These are phyloP conservation scores for Acrossocheilus fasciatus DNA, from an alignment of 2,797 vertebrate species.

Conservation along the genomic window DNA sequence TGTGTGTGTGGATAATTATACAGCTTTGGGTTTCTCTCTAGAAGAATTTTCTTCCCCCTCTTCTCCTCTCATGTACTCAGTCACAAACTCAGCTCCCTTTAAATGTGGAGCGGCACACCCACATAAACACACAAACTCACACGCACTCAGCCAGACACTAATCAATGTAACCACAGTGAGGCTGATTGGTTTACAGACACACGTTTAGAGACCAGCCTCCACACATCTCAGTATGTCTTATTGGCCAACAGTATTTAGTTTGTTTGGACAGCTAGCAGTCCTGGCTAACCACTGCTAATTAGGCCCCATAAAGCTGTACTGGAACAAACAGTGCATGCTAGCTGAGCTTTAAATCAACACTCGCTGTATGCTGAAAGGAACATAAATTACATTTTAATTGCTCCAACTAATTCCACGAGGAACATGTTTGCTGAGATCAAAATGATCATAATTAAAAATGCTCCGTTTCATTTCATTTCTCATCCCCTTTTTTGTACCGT, in stretches of 20 bases:
- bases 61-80: conserved; percentile 11
- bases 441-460: conserved; percentile 66
- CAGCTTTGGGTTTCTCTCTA: conserved; percentile 59
- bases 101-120: conserved; percentile 11
- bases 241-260: conserved; percentile 53
- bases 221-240: conserved; percentile 58
- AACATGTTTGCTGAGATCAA: conserved; percentile 65
- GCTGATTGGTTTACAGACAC: conserved; percentile 50
- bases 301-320: conserved; percentile 59
- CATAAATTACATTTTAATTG: conserved; percentile 68
- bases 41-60: conserved; percentile 54
- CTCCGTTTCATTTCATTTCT: conserved; percentile 61
- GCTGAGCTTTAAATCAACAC: conserved; percentile 61
- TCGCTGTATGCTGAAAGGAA: conserved; percentile 54
- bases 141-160: conserved; percentile 27
- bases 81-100: conserved; percentile 16
- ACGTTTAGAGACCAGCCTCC: conserved; percentile 50
- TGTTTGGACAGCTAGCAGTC: conserved; percentile 66
- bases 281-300: conserved; percentile 65
- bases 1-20: conserved; percentile 64
- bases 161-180: conserved; percentile 52
- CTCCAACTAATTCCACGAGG: conserved; percentile 58
- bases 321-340: conserved; percentile 57
- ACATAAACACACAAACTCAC: conserved; percentile 16
- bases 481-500: conserved; percentile 8